Conservation (phyloP, 30 jellyfish, hydroid and myxozoan genomes). For the Aurelia aurita region DNA sequence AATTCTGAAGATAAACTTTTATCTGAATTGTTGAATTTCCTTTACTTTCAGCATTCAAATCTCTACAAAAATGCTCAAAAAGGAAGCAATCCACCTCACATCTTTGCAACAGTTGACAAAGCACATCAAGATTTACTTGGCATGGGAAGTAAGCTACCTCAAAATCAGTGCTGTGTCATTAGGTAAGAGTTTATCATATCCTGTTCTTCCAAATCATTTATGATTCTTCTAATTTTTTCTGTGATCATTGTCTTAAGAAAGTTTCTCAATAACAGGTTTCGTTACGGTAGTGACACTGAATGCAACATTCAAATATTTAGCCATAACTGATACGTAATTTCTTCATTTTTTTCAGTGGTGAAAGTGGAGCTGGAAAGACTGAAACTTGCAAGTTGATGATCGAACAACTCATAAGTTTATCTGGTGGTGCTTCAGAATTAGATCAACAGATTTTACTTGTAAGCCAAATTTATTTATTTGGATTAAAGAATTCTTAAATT, state of each 20-base stretch:
- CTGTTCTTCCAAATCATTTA: too few species aligned
- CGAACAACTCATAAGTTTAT: constrained; percentile 53
- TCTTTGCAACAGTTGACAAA: constrained; percentile 51
- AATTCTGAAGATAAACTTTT: too few species aligned
- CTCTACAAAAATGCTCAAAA: constrained; percentile 35
- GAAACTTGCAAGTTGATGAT: constrained; percentile 67
- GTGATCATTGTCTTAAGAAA: too few species aligned
- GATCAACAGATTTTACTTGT: constrained; percentile 75
- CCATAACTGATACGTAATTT: too few species aligned
- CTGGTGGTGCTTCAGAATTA: constrained; percentile 69
- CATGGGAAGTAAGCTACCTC: constrained; percentile 44
- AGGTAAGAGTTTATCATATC: constrained; percentile 7
- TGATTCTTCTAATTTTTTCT: too few species aligned
- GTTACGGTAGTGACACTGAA: too few species aligned
- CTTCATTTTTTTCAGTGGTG: constrained; percentile 52
- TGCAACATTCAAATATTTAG: too few species aligned
- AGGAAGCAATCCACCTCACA: constrained; percentile 68
- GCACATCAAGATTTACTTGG: constrained; percentile 63
- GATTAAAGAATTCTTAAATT: too few species aligned
- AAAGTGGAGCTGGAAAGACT: constrained; percentile 89
- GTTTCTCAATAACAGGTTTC: too few species aligned
- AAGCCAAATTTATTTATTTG: not conserved
- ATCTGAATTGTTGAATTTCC: too few species aligned
- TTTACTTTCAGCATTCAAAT: constrained; percentile 23
- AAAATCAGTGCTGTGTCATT: constrained; percentile 73